Percentiles rank a stretch among this genome's conserved stretches.
phyloP scores from a whole-genome alignment of 1,140 invertebrate genomes.

The Drosophila ananassae region DNA sequence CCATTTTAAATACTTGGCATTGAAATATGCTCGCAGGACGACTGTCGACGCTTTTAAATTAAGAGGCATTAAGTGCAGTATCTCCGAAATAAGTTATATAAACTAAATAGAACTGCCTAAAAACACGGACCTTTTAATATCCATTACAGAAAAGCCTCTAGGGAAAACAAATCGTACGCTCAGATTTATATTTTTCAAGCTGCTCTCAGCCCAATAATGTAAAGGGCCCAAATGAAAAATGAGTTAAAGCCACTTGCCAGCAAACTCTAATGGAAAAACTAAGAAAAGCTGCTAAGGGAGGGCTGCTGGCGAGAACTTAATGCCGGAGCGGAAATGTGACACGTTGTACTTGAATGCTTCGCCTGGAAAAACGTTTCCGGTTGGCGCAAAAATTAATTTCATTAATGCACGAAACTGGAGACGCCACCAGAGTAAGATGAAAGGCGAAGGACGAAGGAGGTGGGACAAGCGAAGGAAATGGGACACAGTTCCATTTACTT shows the following conservation, averaged over 20 bases:
- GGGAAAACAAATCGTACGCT: slow-evolving; percentile 34
- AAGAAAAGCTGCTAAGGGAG: slow-evolving; percentile 9
- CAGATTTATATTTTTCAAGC: slow-evolving; percentile 43
- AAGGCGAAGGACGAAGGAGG: background rate
- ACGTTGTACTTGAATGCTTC: slow-evolving; percentile 62
- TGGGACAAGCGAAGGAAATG: background rate
- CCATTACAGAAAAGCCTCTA: background rate
- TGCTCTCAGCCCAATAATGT: slow-evolving; percentile 12
- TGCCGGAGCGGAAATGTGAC: slow-evolving; percentile 72
- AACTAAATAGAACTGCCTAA: background rate
- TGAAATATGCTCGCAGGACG: slow-evolving; percentile 15
- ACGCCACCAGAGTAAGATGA: slow-evolving; percentile 30
- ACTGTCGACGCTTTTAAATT: background rate
- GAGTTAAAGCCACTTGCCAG: slow-evolving; percentile 50
- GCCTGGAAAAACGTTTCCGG: slow-evolving; percentile 60
- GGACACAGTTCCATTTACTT: slow-evolving; percentile 38
- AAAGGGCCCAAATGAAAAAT: slow-evolving; percentile 50
- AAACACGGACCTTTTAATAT: background rate
- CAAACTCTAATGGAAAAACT: slow-evolving; percentile 42
- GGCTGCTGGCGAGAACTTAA: slow-evolving; percentile 13
- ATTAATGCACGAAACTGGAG: slow-evolving; percentile 71
- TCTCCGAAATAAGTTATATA: too few species aligned
- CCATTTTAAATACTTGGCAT: slow-evolving; percentile 36
- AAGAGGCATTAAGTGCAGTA: slow-evolving; percentile 3
- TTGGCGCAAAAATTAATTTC: slow-evolving; percentile 81